Conservation (phyloP, 1,140 invertebrate species). For the Belonocnema kinseyi region DNA sequence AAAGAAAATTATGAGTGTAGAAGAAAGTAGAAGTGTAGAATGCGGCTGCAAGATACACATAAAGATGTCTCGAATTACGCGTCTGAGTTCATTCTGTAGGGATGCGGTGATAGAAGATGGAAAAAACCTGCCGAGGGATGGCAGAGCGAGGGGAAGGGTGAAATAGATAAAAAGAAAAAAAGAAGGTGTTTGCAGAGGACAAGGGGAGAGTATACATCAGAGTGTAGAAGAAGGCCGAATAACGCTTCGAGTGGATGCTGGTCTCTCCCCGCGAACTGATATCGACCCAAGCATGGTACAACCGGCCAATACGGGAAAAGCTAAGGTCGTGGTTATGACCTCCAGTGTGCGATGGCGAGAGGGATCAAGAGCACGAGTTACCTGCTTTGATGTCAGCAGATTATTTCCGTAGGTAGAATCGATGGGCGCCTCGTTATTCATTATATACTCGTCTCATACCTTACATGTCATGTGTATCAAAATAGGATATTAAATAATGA, state of each 20-base stretch:
- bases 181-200: background rate
- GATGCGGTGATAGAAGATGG: background rate
- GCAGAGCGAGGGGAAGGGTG: constrained; percentile 1
- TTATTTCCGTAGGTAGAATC: background rate
- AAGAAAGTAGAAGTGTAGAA: background rate
- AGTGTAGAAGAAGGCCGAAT: constrained; percentile 42
- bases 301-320: constrained; percentile 10
- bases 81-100: background rate
- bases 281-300: constrained; percentile 53
- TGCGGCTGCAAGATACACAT: background rate
- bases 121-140: background rate
- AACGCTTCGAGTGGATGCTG: constrained; percentile 54
- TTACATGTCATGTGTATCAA: too few relatives aligned
- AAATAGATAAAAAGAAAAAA: background rate
- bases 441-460: background rate
- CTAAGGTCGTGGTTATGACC: constrained; percentile 44
- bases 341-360: background rate
- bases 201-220: background rate
- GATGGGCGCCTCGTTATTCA: background rate
- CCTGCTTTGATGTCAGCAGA: background rate
- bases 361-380: constrained; percentile 20
- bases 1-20: background rate
- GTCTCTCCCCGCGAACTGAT: constrained; percentile 51
- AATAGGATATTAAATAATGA: too few relatives aligned
- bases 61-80: background rate